Percentiles rank a stretch among this genome's conserved stretches.
Evolutionary conservation across 2,797 vertebrate species (phyloP).

Genomic region (Schizothorax lantsangensis): DNA sequence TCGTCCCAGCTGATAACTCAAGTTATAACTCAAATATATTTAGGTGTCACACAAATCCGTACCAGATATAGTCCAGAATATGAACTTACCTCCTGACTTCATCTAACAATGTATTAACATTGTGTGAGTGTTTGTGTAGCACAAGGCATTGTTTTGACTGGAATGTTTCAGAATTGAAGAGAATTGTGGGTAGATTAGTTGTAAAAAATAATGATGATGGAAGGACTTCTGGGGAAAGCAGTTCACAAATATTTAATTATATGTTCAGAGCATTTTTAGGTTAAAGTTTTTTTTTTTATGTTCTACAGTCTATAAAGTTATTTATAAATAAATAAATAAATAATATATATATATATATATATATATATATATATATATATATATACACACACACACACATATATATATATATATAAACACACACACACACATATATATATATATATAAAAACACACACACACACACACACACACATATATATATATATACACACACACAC

Average conservation of each 20-base stretch:
- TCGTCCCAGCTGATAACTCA: too few relatives aligned
- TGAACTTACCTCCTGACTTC: background rate
- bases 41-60: background rate
- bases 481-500: too few relatives aligned
- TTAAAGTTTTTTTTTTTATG: too few relatives aligned
- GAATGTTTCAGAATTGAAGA: background rate
- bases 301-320: background rate
- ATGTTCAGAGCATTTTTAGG: background rate
- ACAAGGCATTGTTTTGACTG: background rate
- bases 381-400: too few relatives aligned
- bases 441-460: too few relatives aligned
- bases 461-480: too few relatives aligned
- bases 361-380: too few relatives aligned
- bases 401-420: too few relatives aligned
- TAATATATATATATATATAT: too few relatives aligned
- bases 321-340: too few relatives aligned
- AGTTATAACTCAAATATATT: background rate
- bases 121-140: background rate
- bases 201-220: background rate
- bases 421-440: too few relatives aligned
- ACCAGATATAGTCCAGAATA: background rate
- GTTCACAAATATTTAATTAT: background rate
- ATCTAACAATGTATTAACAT: background rate
- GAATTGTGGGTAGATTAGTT: constrained; percentile 24
- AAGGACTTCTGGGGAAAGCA: background rate